A percentile compares a stretch with the other conserved stretches of the same genome.
phyloP scores from a whole-genome alignment of 2,797 vertebrate genomes.

The Salmo trutta region DNA sequence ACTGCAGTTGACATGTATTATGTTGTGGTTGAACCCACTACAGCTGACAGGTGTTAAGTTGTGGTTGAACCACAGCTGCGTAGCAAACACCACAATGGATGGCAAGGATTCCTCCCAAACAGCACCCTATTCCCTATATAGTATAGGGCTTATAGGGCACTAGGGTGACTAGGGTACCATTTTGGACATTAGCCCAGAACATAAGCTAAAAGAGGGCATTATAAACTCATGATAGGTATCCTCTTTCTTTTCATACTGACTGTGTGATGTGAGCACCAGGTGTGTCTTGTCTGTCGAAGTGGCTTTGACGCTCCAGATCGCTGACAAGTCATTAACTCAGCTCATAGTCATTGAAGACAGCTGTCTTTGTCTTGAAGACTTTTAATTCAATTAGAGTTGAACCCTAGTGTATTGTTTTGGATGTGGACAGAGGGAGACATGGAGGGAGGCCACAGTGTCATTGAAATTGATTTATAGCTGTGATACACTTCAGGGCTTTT shows the following conservation, averaged over 20 bases:
- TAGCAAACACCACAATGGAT: too few relatives aligned
- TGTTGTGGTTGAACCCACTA: too few relatives aligned
- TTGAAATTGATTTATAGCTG: conserved; percentile 58
- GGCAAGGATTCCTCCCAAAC: neutral
- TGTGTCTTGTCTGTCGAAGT: conserved; percentile 5
- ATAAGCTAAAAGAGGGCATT: neutral
- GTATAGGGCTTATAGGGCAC: neutral
- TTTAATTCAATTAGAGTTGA: conserved; percentile 62
- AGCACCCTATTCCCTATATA: neutral
- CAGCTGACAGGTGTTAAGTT: rapidly evolving
- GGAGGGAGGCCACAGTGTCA: neutral
- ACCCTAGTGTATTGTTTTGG: conserved; percentile 39
- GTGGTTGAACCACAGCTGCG: too few relatives aligned
- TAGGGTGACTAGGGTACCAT: neutral
- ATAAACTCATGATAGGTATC: neutral
- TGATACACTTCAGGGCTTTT: conserved; percentile 67
- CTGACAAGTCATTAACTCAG: conserved; percentile 68
- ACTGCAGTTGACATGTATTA: rapidly evolving
- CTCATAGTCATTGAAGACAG: conserved; percentile 56
- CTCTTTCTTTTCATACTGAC: neutral
- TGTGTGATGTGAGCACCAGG: conserved; percentile 7
- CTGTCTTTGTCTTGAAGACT: conserved; percentile 17
- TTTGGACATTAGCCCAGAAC: neutral
- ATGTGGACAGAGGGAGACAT: neutral
- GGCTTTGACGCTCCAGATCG: conserved; percentile 8